Base-by-base conservation (phyloP, 2,113 vertebrate genomes). In the Axis porcinus region DNA sequence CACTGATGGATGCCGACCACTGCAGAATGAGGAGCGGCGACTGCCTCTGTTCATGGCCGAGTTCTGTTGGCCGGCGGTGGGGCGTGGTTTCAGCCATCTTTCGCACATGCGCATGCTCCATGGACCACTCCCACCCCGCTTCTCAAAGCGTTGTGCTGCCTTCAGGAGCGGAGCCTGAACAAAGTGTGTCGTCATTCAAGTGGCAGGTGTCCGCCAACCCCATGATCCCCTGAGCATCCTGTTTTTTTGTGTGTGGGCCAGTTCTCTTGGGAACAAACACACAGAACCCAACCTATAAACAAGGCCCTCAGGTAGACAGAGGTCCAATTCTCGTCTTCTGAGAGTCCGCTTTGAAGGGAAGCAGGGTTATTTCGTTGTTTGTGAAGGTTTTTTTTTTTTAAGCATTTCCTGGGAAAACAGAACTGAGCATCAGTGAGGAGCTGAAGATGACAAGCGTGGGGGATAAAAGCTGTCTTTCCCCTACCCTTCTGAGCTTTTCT, bases 141-240 rank as follows among this genome's bases (percentile, higher is more conserved):
- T 57, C 79, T 90, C 86, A 36, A 7, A 30, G 12, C 19, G 2
- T 43, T 25, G 9, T 2, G 7, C 30, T 25, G 15, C 14, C 86
- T 78, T 79, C 55, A 14, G 23, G n/a, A 0, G 1, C 3, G 19
- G 50, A 47, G 25, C 30, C 25, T 23, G 0, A 8, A 8, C 23
- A 7, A 25, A 54, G 19, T 0, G 14, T 2, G 23, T 0, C 17
- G 13, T 12, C 6, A 2, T 3, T 1, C 3, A n/a, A 54, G 8
- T 0, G 45, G n/a, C 50, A 83, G 64, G 45, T 3, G n/a, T 15
- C 5, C 23, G 17, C 25, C 33, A 36, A 15, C 45, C 62, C 62
- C 1, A 4, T 17, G 90, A 19, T 7, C 27, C 57, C 33, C 52
- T 23, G 12, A 16, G 40, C 30, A 3, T 5, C 23, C 84, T 52